phyloP scores from a whole-genome alignment of 2,888 invertebrate genomes.

The Caenorhabditis afra region DNA sequence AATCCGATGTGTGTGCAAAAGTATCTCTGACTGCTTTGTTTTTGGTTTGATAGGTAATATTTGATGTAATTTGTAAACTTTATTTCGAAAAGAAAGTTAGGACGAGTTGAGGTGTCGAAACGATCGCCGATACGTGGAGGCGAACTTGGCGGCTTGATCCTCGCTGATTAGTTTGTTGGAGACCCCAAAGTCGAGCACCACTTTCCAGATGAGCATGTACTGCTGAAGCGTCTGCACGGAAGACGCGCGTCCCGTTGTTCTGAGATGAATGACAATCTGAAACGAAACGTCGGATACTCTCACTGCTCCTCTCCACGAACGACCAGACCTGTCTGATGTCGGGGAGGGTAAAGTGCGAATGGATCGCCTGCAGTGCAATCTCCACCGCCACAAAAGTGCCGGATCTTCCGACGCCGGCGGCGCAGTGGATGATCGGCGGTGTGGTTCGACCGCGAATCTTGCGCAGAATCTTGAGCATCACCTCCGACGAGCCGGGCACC shows the following conservation, averaged over 20 bases:
- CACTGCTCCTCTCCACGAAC: too few relatives aligned
- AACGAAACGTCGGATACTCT: background rate
- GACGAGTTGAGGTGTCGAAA: conserved; percentile 24
- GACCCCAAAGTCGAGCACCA: conserved; percentile 58
- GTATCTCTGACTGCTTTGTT: conserved; percentile 8
- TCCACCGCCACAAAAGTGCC: conserved; percentile 56
- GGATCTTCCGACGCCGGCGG: conserved; percentile 60
- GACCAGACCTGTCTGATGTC: conserved; percentile 45
- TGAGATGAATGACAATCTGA: conserved; percentile 51
- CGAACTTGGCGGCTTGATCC: conserved; percentile 25
- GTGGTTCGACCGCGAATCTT: conserved; percentile 35
- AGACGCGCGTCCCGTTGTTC: conserved; percentile 42
- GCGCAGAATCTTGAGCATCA: conserved; percentile 46
- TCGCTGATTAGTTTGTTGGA: conserved; percentile 42
- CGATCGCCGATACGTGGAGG: conserved; percentile 41
- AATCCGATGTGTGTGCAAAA: conserved; percentile 24
- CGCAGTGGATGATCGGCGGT: conserved; percentile 60
- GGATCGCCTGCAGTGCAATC: conserved; percentile 49
- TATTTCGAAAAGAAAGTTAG: conserved; percentile 15
- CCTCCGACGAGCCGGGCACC: conserved; percentile 56
- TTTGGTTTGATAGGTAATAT: too few relatives aligned
- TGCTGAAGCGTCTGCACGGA: conserved; percentile 62
- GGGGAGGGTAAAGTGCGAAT: conserved; percentile 30
- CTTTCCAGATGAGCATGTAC: conserved; percentile 60
- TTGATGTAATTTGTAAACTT: too few relatives aligned